Percentiles rank a stretch among this genome's conserved stretches.
Evolutionary conservation across 2,797 vertebrate species (phyloP).

Genomic region (Ambastaia sidthimunki): DNA sequence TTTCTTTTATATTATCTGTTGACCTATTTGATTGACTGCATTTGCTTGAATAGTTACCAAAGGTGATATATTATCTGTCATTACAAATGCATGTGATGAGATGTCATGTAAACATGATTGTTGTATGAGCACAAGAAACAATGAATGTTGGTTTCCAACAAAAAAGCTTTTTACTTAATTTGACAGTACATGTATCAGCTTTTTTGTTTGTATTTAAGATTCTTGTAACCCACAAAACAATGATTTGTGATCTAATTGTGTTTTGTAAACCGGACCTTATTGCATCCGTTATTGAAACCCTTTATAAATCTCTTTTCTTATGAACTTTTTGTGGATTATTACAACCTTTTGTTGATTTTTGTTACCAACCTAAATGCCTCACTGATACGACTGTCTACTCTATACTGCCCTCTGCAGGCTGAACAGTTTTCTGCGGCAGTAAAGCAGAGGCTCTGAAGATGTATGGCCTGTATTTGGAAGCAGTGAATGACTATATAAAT

Average conservation of each 20-base stretch:
- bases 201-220: neutral
- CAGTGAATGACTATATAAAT: conserved; percentile 81
- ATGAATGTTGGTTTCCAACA: neutral
- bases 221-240: neutral
- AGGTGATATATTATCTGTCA: neutral
- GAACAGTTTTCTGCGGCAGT: conserved; percentile 61
- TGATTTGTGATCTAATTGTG: neutral
- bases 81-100: neutral
- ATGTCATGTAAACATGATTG: neutral
- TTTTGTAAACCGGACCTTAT: neutral
- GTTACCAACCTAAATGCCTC: conserved; percentile 7
- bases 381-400: neutral
- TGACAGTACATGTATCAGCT: neutral
- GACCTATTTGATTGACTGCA: neutral
- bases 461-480: conserved; percentile 82
- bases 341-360: conserved; percentile 2
- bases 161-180: conserved; percentile 1
- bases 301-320: conserved; percentile 23
- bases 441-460: conserved; percentile 74
- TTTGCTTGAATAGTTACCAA: neutral
- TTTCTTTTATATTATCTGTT: neutral
- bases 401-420: conserved; percentile 37
- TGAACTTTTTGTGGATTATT: neutral
- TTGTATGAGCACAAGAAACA: neutral
- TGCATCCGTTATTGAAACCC: neutral